Conservation (phyloP, 2,888 invertebrate species). For the Octonoba sinensis region DNA sequence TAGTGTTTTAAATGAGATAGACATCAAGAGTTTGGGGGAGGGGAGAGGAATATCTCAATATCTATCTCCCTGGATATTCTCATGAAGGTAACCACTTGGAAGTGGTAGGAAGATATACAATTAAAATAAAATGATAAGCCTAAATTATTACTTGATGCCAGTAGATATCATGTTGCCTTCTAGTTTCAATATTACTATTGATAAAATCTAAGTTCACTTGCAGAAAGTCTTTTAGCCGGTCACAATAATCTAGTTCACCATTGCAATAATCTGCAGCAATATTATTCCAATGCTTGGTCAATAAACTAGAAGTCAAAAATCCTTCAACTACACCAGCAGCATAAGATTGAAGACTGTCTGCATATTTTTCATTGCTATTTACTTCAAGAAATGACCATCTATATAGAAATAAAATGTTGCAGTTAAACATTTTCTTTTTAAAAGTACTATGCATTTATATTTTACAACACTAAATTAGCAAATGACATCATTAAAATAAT, state of each 20-base stretch:
- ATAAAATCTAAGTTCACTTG: constrained; percentile 78
- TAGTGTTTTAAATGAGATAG: too few species aligned
- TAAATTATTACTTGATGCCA: constrained; percentile 82
- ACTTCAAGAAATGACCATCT: constrained; percentile 62
- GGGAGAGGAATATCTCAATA: too few species aligned
- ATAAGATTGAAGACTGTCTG: constrained; percentile 86
- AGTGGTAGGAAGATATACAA: too few species aligned
- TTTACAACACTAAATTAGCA: not conserved
- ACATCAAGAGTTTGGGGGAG: too few species aligned
- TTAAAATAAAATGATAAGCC: too few species aligned
- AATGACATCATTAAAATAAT: not conserved
- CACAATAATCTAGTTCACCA: constrained; percentile 75
- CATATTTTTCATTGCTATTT: constrained; percentile 73
- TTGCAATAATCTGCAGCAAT: constrained; percentile 77
- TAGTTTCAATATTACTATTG: constrained; percentile 75
- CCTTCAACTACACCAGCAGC: constrained; percentile 89
- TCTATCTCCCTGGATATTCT: too few species aligned
- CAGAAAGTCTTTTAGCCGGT: constrained; percentile 78
- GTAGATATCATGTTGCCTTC: constrained; percentile 76
- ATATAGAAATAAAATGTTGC: constrained; percentile 6
- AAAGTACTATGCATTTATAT: not conserved
- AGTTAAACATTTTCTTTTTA: not conserved
- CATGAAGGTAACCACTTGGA: too few species aligned
- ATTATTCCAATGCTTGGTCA: constrained; percentile 84
- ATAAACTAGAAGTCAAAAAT: constrained; percentile 83